phyloP scores from a whole-genome alignment of 2,113 vertebrate genomes.

The Etia nguti region DNA sequence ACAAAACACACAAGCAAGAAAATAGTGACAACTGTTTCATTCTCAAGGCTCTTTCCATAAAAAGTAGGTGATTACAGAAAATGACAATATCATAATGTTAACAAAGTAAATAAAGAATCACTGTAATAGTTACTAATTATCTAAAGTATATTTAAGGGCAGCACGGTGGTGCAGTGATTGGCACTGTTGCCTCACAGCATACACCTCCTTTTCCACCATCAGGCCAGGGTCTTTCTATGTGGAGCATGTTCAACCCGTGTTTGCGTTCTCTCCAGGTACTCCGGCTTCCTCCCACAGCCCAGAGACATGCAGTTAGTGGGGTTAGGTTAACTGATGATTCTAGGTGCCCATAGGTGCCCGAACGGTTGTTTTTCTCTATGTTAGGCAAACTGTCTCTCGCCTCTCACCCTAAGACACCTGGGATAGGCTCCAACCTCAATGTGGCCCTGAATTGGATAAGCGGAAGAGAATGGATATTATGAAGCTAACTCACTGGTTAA shows the following conservation, averaged over 20 bases:
- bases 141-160: not conserved
- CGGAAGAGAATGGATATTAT: not conserved
- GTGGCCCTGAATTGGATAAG: not conserved
- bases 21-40: not conserved
- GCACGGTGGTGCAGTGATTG: not conserved
- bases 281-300: not conserved
- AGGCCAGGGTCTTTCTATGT: not conserved
- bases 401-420: not conserved
- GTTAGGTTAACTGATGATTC: not conserved
- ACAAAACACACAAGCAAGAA: not conserved
- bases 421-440: fast-evolving
- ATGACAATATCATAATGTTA: not conserved
- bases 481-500: not conserved
- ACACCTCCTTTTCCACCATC: not conserved
- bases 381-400: fast-evolving
- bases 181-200: not conserved
- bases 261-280: fast-evolving
- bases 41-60: not conserved
- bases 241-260: not conserved
- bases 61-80: not conserved
- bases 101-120: not conserved
- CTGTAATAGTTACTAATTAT: not conserved
- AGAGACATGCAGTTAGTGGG: not conserved
- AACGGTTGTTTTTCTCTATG: not conserved
- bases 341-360: not conserved